Percentiles rank a stretch among this genome's conserved stretches.
These are phyloP conservation scores for Drosophila bunnanda DNA, from an alignment of 2,888 invertebrate genomes.

Conservation along the genomic window DNA sequence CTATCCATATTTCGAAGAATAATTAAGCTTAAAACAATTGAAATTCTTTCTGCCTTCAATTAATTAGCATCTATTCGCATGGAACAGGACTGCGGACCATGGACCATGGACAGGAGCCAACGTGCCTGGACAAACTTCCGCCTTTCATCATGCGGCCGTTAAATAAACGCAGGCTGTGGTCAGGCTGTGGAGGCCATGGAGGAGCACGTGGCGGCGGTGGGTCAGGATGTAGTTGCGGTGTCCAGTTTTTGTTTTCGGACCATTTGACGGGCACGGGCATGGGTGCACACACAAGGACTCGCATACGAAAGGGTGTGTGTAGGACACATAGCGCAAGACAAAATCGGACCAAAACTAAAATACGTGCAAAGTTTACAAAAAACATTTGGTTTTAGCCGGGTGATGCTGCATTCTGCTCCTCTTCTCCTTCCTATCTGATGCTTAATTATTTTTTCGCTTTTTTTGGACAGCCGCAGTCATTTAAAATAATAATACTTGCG, in stretches of 20 bases:
- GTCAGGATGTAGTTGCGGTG: conserved; percentile 45
- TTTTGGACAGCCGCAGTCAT: background rate
- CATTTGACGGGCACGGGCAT: conserved; percentile 63
- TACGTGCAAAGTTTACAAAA: conserved; percentile 76
- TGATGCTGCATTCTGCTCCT: conserved; percentile 29
- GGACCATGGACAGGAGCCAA: conserved; percentile 37
- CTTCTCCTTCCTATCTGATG: conserved; percentile 44
- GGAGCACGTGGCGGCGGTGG: conserved; percentile 4
- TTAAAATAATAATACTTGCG: background rate
- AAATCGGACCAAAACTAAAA: conserved; percentile 64
- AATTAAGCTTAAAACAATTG: conserved; percentile 19
- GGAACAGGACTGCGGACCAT: conserved; percentile 31
- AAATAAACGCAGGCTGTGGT: conserved; percentile 62
- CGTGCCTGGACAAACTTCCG: conserved; percentile 71
- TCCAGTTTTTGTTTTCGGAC: conserved; percentile 67
- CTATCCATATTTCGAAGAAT: background rate
- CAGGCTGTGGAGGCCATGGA: conserved; percentile 45
- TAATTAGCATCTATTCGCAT: conserved; percentile 70
- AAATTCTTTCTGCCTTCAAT: conserved; percentile 52
- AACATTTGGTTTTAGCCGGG: conserved; percentile 63
- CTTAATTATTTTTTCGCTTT: conserved; percentile 68
- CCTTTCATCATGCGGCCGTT: conserved; percentile 57
- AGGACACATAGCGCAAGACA: conserved; percentile 49
- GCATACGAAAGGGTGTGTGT: background rate
- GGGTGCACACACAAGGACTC: conserved; percentile 11